Percentiles rank a stretch among this genome's conserved stretches.
These are phyloP conservation scores for Microchirus variegatus DNA, from an alignment of 2,797 vertebrate genomes.

Conservation along the genomic window DNA sequence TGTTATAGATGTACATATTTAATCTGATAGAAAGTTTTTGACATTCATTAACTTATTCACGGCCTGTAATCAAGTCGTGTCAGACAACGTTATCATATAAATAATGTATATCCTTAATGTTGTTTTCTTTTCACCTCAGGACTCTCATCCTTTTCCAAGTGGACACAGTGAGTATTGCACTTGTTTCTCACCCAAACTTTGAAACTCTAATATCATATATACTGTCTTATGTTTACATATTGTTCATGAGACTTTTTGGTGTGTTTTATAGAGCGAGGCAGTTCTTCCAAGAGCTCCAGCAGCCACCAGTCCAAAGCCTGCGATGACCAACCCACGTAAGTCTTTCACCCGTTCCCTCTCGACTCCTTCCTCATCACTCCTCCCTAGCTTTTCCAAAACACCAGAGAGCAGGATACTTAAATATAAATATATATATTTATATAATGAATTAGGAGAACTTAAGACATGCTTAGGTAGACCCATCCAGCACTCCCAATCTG, in stretches of 20 bases:
- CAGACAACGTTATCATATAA: background rate
- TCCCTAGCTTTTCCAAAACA: conserved; percentile 6
- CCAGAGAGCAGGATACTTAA: background rate
- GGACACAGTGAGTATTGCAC: conserved; percentile 89
- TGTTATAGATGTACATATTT: background rate
- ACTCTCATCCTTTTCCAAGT: conserved; percentile 89
- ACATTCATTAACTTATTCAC: background rate
- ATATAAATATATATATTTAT: background rate
- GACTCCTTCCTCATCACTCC: background rate
- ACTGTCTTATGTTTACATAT: background rate
- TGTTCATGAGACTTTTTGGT: conserved; percentile 4
- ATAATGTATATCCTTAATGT: background rate
- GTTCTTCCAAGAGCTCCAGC: conserved; percentile 89
- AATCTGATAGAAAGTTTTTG: background rate
- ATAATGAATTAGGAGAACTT: background rate
- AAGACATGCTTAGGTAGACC: conserved; percentile 1
- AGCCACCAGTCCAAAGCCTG: conserved; percentile 90
- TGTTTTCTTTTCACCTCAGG: conserved; percentile 72
- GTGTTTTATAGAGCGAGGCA: conserved; percentile 86
- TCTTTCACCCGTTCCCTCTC: conserved; percentile 1
- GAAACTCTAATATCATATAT: background rate
- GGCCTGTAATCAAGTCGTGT: no score
- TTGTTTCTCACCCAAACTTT: background rate
- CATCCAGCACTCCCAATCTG: background rate
- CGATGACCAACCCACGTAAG: conserved; percentile 83